Conservation (phyloP, 2,797 vertebrate genomes). For the Smutsia gigantea region DNA sequence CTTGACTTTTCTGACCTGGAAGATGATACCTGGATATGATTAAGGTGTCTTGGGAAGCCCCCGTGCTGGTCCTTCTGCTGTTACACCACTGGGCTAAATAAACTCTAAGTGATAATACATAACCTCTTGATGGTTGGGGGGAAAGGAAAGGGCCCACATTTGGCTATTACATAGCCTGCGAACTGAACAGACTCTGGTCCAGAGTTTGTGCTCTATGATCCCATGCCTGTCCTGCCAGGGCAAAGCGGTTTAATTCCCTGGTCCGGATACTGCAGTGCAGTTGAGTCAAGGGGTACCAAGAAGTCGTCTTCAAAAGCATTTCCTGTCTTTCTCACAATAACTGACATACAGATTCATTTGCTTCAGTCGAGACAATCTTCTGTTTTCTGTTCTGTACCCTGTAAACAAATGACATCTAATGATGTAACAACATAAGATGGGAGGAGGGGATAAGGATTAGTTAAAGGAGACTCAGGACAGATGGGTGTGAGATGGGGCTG, state of each 20-base stretch:
- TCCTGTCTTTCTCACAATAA: background rate
- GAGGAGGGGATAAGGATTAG: background rate
- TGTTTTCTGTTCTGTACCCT: background rate
- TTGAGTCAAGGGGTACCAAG: background rate
- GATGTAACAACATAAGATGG: background rate
- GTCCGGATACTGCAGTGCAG: background rate
- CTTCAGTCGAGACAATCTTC: background rate
- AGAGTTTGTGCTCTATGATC: background rate
- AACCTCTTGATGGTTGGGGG: background rate
- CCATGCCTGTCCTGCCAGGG: background rate
- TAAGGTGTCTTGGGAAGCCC: background rate
- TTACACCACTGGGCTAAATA: conserved; percentile 55
- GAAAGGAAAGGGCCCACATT: background rate
- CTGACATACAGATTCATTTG: background rate
- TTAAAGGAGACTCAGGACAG: background rate
- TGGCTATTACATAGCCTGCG: background rate
- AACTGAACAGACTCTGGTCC: background rate
- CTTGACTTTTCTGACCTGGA: background rate
- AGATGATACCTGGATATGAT: background rate
- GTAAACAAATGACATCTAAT: background rate
- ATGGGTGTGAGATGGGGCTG: background rate
- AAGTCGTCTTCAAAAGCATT: background rate
- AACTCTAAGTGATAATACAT: conserved; percentile 28
- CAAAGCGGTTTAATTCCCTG: background rate
- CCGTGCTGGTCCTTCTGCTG: background rate